Evolutionary conservation across 2,797 vertebrate genomes (phyloP), one percentile per base, ranked within the genome.

Genomic region (Pseudochromis fuscus): DNA sequence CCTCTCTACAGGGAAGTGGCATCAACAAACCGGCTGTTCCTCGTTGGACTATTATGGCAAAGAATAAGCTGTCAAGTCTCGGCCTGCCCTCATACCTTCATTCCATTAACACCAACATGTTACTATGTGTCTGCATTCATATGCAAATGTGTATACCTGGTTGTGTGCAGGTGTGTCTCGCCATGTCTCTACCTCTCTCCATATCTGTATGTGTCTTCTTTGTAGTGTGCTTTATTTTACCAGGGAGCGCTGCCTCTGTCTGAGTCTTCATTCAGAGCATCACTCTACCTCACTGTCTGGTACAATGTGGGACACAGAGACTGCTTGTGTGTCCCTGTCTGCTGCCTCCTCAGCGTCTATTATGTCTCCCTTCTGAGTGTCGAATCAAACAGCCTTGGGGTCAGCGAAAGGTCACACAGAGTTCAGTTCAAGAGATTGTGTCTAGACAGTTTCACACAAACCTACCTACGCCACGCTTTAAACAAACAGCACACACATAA

Each of bases 341-440:
- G 75, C 59, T 81, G 77, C 78, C 82, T 88, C 71, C 56, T 90
- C 88, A 87, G 76, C 78, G 19, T 86, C 84, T 79, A 86, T 77
- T 72, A 56, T 84, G 71, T 82, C 66, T 86, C 52, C 51, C 75
- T n/a, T 59, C 70, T 28, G 74, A 90, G 75, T 74, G 72, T 76
- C 15, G 27, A 68, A 82, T 87, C 81, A 83, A 68, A 75, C 74
- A 84, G 79, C 76, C 78, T 75, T 27, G 19, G 72, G 82, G 83
- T 88, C 65, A 72, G 73, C 84, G n/a, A 81, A 72, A 74, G 83
- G 84, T 83, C 82, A 75, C 40, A 38, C 19, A 64, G 62, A 84
- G 85, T 87, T 92, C 75, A 87, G 62, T 67, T 56, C 69, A 75
- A 53, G 64, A 81, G 82, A 82, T 57, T 72, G 72, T 80, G 83